Conservation (phyloP, 2,113 vertebrate genomes). For the Hypanus sabinus region DNA sequence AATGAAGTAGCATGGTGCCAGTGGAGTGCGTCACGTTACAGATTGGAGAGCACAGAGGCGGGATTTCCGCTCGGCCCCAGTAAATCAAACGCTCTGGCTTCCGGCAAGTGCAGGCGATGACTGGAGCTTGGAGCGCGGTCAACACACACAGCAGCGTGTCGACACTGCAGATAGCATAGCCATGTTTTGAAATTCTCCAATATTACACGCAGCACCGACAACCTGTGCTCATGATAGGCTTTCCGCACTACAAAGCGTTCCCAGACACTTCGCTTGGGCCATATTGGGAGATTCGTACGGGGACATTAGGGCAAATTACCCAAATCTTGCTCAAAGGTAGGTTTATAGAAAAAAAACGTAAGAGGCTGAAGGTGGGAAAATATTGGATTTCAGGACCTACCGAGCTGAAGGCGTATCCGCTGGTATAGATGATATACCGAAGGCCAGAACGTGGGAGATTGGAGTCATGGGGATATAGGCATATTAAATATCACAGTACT, state of each 20-base stretch:
- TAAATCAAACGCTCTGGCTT: neutral
- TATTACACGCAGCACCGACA: neutral
- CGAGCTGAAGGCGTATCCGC: neutral
- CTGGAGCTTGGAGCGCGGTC: neutral
- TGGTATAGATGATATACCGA: neutral
- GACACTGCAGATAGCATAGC: neutral
- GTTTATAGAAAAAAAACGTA: neutral
- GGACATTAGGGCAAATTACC: neutral
- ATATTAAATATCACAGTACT: neutral
- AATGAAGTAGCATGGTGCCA: constrained; percentile 53
- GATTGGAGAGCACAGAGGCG: neutral
- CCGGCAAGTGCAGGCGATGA: neutral
- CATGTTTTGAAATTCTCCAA: neutral
- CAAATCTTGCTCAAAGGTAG: neutral
- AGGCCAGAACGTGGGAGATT: neutral
- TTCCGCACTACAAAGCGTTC: neutral
- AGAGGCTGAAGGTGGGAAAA: neutral
- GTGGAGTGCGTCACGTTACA: constrained; percentile 53
- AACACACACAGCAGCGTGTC: neutral
- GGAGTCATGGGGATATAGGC: neutral
- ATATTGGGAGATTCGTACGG: neutral
- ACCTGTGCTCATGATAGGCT: neutral
- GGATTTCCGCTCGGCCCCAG: neutral
- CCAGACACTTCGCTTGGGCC: neutral
- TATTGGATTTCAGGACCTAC: neutral